Evolutionary conservation across 2,888 invertebrate genomes (phyloP), one percentile per base, ranked within the genome.

Genomic region (Eupsilia transversa): DNA sequence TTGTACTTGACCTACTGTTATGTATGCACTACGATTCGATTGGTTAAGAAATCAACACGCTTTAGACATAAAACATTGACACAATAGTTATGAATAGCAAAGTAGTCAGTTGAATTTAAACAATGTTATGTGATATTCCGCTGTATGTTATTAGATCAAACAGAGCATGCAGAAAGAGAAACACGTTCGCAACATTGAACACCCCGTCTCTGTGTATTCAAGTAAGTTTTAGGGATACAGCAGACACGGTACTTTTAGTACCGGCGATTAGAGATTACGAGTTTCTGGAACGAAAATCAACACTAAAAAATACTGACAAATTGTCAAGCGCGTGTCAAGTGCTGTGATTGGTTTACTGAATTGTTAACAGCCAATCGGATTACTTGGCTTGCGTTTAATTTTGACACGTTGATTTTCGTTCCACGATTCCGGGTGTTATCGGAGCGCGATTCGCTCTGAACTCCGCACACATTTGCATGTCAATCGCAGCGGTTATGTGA

Each of bases 151-250:
- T 64, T 89, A 95, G 96, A 94, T 96, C 71, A 95, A 95, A 90
- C 91, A 93, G 80, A 94, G 86, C 77, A 93, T 94, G 84, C 94
- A 94, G 83, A 94, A 93, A 82, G 94, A 95, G 85, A 95, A 95
- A 80, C 93, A 92, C 83, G 75, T 83, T n/a, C 91, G 94, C 71
- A 92, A 93, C 82, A 79, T 86, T n/a, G 94, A 95, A 20, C 93
- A 93, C 64, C 90, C 94, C 10, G 82, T 94, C 63, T 92, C 95
- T 75, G 92, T 90, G 56, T 95, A 94, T 89, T 85, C 95, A 79
- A 94, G 96, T 96, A 88, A 94, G 95, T 94, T 10, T 30, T 41
- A 38, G 27, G 23, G 12, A 14, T 14, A 4, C 23, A 14, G 23
- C 23, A 43, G 49, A 60, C 38, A 56, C 30, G 30, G n/a, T 63